Conservation (phyloP, 2,113 vertebrate genomes). For the Epinephelus moara region DNA sequence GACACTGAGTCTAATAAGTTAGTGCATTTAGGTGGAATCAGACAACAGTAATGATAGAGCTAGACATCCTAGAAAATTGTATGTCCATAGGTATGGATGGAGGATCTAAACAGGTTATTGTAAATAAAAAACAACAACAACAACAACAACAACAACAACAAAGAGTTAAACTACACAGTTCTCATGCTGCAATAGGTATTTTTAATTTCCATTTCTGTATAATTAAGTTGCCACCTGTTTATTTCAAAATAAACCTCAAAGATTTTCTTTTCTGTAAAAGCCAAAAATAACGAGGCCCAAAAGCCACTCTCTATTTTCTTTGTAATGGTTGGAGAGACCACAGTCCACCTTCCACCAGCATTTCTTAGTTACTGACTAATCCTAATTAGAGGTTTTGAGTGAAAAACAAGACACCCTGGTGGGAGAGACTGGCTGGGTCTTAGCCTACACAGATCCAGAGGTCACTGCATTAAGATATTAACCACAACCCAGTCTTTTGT, state of each 20-base stretch:
- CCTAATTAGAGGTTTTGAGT: conserved; percentile 7
- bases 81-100: no score
- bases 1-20: no score
- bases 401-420: conserved; percentile 11
- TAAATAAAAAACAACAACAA: no score
- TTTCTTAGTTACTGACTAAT: conserved; percentile 13
- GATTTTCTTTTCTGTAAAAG: neutral
- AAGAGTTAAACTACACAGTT: neutral
- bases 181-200: neutral
- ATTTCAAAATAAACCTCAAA: neutral
- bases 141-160: no score
- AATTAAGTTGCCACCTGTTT: neutral
- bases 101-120: no score
- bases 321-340: neutral
- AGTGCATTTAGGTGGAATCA: no score
- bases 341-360: neutral
- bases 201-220: neutral
- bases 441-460: neutral
- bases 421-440: conserved; percentile 4
- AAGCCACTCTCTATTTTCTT: neutral
- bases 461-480: conserved; percentile 9
- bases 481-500: conserved; percentile 10
- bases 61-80: no score
- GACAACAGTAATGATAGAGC: no score
- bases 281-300: neutral